phyloP scores from a whole-genome alignment of 2,888 invertebrate species.

The Drosophila multiciliata region DNA sequence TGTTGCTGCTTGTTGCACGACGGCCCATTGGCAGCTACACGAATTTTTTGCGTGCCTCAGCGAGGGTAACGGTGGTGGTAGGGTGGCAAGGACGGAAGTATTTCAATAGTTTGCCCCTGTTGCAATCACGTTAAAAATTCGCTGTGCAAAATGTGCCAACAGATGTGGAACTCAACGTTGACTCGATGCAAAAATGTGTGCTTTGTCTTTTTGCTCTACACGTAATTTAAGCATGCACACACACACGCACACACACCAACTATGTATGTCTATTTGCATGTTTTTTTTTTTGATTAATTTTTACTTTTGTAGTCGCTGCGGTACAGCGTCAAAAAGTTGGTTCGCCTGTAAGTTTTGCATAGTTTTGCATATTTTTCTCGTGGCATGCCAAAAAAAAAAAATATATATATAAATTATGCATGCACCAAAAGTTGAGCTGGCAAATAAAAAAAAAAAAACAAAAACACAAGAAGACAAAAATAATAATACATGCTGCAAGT shows the following conservation, averaged over 20 bases:
- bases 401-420: conserved; percentile 76
- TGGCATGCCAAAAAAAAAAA: conserved; percentile 51
- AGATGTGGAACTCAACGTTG: conserved; percentile 55
- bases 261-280: conserved; percentile 44
- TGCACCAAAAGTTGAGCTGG: conserved; percentile 54
- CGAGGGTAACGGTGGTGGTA: not conserved
- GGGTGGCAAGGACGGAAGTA: not conserved
- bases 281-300: conserved; percentile 67
- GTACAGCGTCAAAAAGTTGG: conserved; percentile 46
- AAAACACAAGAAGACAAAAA: not conserved
- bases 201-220: conserved; percentile 12
- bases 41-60: conserved; percentile 22
- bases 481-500: conserved; percentile 17
- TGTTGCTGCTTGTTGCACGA: conserved; percentile 65
- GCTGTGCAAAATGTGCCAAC: conserved; percentile 68
- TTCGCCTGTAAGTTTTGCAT: conserved; percentile 71
- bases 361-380: conserved; percentile 71
- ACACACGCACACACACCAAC: conserved; percentile 12
- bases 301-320: conserved; percentile 36
- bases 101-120: conserved; percentile 47
- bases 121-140: conserved; percentile 69
- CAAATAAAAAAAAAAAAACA: conserved; percentile 1
- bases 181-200: conserved; percentile 12
- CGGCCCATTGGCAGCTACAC: conserved; percentile 67
- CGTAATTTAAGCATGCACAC: conserved; percentile 32